Evolutionary conservation across 2,888 invertebrate species (phyloP).

Genomic region (Spilarctia lutea): DNA sequence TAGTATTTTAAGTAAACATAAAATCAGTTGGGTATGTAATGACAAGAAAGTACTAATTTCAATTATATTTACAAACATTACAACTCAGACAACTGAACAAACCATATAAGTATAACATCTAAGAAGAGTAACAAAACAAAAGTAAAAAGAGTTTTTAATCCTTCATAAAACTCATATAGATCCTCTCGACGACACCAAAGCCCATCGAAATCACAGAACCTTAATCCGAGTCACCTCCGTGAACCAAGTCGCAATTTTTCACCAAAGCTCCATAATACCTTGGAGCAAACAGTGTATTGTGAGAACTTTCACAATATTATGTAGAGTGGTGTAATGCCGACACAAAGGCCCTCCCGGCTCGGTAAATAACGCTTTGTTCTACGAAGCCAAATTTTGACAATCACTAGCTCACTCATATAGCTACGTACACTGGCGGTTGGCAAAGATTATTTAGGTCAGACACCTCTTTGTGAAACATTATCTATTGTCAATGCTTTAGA

Average conservation of each 20-base stretch:
- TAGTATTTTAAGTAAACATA: neutral
- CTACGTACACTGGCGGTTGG: conserved; percentile 64
- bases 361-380: conserved; percentile 87
- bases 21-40: neutral
- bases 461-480: neutral
- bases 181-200: conserved; percentile 13
- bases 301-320: conserved; percentile 86
- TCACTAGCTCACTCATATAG: conserved; percentile 84
- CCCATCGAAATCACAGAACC: conserved; percentile 41
- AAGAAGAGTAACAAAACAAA: neutral
- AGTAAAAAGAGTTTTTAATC: conserved; percentile 11
- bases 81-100: neutral
- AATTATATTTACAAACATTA: neutral
- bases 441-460: conserved; percentile 64
- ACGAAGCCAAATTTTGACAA: conserved; percentile 87
- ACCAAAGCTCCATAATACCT: conserved; percentile 72
- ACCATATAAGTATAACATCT: neutral
- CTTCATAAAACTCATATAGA: conserved; percentile 10
- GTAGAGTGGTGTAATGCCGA: conserved; percentile 85
- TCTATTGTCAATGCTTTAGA: no score
- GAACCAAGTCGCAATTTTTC: conserved; percentile 70
- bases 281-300: conserved; percentile 80
- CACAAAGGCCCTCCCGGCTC: conserved; percentile 83
- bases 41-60: neutral
- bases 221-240: conserved; percentile 66